Percentiles rank a stretch among this genome's conserved stretches.
phyloP scores from a whole-genome alignment of 2,888 invertebrate genomes.

The Clivina fossor region DNA sequence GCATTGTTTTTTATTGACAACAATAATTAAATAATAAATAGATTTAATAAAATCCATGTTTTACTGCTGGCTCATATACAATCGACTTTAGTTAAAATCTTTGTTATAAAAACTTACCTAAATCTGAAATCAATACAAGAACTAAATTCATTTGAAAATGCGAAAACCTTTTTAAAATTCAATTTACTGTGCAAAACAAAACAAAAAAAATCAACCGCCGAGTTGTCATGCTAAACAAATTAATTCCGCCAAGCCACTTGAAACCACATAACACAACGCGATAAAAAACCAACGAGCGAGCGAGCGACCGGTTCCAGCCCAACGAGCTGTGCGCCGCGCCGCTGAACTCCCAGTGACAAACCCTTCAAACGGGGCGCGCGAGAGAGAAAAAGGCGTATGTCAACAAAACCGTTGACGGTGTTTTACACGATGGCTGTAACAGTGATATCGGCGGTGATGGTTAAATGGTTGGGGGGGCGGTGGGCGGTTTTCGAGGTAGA shows the following conservation, averaged over 20 bases:
- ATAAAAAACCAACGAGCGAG: conserved; percentile 16
- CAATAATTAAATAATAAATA: too few species aligned
- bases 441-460: too few species aligned
- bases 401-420: conserved; percentile 27
- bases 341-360: conserved; percentile 2
- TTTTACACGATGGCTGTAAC: conserved; percentile 38
- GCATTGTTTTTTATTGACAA: too few species aligned
- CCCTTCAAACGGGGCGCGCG: conserved; percentile 33
- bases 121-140: too few species aligned
- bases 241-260: conserved; percentile 25
- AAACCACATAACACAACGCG: too few species aligned
- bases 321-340: conserved; percentile 6
- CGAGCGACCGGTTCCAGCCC: conserved; percentile 2
- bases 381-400: conserved; percentile 33
- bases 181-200: background rate
- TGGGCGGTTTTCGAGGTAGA: conserved; percentile 53
- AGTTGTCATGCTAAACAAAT: conserved; percentile 26
- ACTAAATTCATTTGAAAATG: conserved; percentile 18
- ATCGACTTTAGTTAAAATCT: too few species aligned
- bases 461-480: too few species aligned
- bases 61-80: too few species aligned
- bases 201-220: background rate
- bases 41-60: too few species aligned
- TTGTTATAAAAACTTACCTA: too few species aligned
- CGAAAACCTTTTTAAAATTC: conserved; percentile 1